Conservation (phyloP, 2,113 vertebrate genomes). For the Plecturocebus donacophilus region DNA sequence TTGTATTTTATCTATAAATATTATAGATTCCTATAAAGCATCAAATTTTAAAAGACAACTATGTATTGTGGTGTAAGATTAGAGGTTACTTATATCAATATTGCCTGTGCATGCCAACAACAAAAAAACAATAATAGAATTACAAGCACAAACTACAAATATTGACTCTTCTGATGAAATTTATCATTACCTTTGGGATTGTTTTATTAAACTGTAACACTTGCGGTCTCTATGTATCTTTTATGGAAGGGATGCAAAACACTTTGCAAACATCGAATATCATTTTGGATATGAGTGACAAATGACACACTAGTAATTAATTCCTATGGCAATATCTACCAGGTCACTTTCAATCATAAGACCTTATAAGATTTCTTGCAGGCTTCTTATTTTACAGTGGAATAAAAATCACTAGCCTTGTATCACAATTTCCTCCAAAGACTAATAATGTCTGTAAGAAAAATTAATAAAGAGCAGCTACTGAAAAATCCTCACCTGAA, state of each 20-base stretch:
- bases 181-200: slow-evolving; percentile 27
- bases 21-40: neutral
- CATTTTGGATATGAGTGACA: neutral
- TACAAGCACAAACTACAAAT: neutral
- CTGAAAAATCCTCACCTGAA: neutral
- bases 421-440: neutral
- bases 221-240: neutral
- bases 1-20: slow-evolving; percentile 13
- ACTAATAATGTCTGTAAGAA: neutral
- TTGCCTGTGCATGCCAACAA: neutral
- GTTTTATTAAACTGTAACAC: slow-evolving; percentile 23
- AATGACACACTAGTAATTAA: neutral
- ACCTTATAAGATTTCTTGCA: neutral
- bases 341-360: neutral
- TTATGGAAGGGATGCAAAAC: neutral
- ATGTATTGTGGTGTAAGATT: neutral
- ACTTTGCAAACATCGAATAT: neutral
- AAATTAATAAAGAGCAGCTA: neutral
- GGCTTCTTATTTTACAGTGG: neutral
- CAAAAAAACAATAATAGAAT: slow-evolving; percentile 46
- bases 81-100: slow-evolving; percentile 1
- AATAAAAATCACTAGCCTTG: neutral
- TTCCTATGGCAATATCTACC: neutral
- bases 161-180: slow-evolving; percentile 2
- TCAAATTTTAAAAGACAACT: neutral